Evolutionary conservation across 2,888 invertebrate genomes (phyloP), one percentile per base, ranked within the genome.

Genomic region (Mythimna albipuncta): DNA sequence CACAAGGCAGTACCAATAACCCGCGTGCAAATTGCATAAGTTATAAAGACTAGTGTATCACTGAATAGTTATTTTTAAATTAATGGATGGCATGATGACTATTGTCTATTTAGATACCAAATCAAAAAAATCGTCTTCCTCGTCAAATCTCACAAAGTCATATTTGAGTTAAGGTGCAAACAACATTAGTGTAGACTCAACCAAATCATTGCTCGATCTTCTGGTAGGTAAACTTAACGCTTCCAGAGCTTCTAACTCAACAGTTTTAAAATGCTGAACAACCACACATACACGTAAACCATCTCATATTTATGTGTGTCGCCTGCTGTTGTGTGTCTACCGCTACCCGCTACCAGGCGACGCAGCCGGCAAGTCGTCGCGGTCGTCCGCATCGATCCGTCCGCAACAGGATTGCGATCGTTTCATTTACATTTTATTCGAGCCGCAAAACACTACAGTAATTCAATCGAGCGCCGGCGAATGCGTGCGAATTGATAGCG

Each of bases 341-440:
- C 21, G 55, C 4, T 54, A n/a, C 68, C 72, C 75, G 75, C 57
- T 41, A 71, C 85, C 16, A n/a, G 13, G 47, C 61, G 3, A 13
- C 61, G 72, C 76, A 59, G 52, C 26, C 62, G 58, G 69, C 83
- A 65, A 77, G 72, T 78, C 63, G 74, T 68, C 81, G 74, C 73
- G 47, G n/a, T 75, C 78, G 75, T 19, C 65, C 66, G 70, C 81
- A 85, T 84, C 81, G 86, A 85, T 84, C 85, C 70, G 75, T 64
- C 69, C 64, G 84, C 82, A 85, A 84, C 87, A 87, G 84, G 87
- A 87, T 87, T 84, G 85, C 84, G 85, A 87, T 89, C 89, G 85
- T 91, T 90, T 89, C 89, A 91, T 91, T 92, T 91, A 88, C 91
- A 92, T 92, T 90, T 88, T 88, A 90, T 88, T 86, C 85, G 77